These are phyloP conservation scores for Campaea margaritaria DNA, from an alignment of 2,888 invertebrate species.

Conservation along the genomic window DNA sequence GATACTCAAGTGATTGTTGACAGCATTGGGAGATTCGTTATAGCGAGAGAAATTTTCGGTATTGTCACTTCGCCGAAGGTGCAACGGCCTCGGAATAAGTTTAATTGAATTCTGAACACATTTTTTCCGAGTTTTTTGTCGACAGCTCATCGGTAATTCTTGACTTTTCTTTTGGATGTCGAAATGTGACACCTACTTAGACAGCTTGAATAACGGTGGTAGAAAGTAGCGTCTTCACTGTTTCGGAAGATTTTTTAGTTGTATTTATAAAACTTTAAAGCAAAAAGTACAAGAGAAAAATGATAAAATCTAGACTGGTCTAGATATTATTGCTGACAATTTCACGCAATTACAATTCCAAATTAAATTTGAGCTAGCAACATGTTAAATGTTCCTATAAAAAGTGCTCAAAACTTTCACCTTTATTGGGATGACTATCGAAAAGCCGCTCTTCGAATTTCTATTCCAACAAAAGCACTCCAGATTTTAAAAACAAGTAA, in stretches of 20 bases:
- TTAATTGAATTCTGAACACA: slow-evolving; percentile 78
- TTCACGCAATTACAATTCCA: slow-evolving; percentile 28
- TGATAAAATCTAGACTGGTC: slow-evolving; percentile 20
- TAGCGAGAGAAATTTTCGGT: slow-evolving; percentile 68
- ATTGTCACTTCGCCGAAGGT: slow-evolving; percentile 69
- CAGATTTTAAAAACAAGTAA: too few species aligned
- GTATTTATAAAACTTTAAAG: slow-evolving; percentile 44
- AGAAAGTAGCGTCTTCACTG: slow-evolving; percentile 50
- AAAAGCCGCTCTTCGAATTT: slow-evolving; percentile 4
- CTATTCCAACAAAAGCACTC: not conserved
- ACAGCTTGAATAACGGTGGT: slow-evolving; percentile 51
- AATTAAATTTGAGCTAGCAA: slow-evolving; percentile 19
- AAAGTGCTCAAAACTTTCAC: slow-evolving; percentile 16
- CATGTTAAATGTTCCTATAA: slow-evolving; percentile 10
- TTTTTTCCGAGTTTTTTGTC: slow-evolving; percentile 59
- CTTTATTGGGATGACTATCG: slow-evolving; percentile 9
- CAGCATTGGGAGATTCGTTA: slow-evolving; percentile 66
- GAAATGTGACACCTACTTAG: slow-evolving; percentile 53
- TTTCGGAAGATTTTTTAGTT: slow-evolving; percentile 48
- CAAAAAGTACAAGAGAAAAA: slow-evolving; percentile 24
- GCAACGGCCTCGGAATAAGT: slow-evolving; percentile 69
- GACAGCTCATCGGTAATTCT: slow-evolving; percentile 52
- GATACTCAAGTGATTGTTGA: slow-evolving; percentile 71
- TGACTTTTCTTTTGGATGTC: slow-evolving; percentile 53
- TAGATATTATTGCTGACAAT: slow-evolving; percentile 24